Conservation (phyloP, 2,888 invertebrate species). For the Sylvicola cinctus region DNA sequence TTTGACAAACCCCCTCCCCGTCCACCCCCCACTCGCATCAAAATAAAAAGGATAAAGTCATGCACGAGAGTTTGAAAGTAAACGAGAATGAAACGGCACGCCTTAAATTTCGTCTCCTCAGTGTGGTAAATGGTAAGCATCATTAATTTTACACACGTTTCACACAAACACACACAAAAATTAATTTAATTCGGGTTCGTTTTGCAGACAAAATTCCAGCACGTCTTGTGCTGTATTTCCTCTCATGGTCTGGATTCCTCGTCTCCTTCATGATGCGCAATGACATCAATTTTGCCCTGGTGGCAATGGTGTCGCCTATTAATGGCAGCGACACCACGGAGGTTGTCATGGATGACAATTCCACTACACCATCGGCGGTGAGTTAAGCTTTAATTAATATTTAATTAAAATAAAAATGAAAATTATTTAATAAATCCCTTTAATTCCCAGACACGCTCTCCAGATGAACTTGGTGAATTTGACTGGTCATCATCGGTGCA, state of each 20-base stretch:
- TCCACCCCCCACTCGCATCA: too few species aligned
- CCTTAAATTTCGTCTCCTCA: too few species aligned
- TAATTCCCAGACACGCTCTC: not conserved
- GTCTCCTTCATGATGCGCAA: slow-evolving; percentile 59
- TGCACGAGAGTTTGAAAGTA: too few species aligned
- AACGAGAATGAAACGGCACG: too few species aligned
- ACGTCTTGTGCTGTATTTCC: slow-evolving; percentile 43
- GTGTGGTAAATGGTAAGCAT: too few species aligned
- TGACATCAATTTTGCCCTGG: slow-evolving; percentile 49
- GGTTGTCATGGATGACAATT: slow-evolving; percentile 10
- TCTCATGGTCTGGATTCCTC: slow-evolving; percentile 50
- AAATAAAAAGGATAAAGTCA: too few species aligned
- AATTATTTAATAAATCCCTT: too few species aligned
- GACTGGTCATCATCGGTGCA: slow-evolving; percentile 43
- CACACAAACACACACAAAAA: too few species aligned
- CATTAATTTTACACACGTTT: too few species aligned
- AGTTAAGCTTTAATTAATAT: not conserved
- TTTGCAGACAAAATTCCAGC: slow-evolving; percentile 33
- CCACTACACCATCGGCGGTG: not conserved
- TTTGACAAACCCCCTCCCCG: too few species aligned
- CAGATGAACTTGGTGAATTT: slow-evolving; percentile 21
- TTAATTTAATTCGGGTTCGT: too few species aligned
- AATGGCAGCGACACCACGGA: not conserved
- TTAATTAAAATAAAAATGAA: not conserved
- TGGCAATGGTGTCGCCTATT: slow-evolving; percentile 39